Evolutionary conservation across 2,888 invertebrate genomes (phyloP).

Genomic region (Machimus atricapillus): DNA sequence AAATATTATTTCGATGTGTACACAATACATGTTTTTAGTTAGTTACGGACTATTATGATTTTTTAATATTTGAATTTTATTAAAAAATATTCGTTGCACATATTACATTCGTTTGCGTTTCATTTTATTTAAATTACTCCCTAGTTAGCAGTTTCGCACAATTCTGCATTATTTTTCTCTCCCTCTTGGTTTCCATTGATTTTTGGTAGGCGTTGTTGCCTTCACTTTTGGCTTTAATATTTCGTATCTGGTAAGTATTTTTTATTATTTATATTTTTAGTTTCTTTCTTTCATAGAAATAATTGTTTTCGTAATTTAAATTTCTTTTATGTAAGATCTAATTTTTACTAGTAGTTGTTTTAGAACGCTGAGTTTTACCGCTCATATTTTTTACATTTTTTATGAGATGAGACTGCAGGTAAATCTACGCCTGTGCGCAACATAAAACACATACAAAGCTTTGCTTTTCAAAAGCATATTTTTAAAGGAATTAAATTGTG

Average conservation of each 20-base stretch:
- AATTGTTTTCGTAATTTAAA: not conserved
- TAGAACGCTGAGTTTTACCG: no score
- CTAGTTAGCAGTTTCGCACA: not conserved
- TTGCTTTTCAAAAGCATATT: no score
- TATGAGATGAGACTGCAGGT: no score
- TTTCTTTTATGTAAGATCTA: not conserved
- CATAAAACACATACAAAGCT: no score
- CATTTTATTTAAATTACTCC: not conserved
- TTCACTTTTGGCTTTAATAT: not conserved
- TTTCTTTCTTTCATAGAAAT: not conserved
- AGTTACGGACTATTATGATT: conserved; percentile 30
- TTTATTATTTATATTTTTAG: not conserved
- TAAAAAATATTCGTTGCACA: conserved; percentile 41
- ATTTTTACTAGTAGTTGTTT: not conserved
- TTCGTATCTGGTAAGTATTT: not conserved
- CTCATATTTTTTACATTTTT: no score
- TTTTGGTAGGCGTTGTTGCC: not conserved
- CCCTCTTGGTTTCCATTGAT: not conserved
- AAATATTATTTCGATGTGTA: conserved; percentile 21
- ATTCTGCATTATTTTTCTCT: not conserved
- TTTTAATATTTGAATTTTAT: conserved; percentile 37
- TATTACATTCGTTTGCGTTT: conserved; percentile 21
- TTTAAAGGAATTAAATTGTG: no score
- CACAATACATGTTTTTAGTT: conserved; percentile 24
- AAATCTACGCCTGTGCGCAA: no score